phyloP scores from a whole-genome alignment of 2,113 vertebrate genomes.

The Chaetorhynchus papuensis region DNA sequence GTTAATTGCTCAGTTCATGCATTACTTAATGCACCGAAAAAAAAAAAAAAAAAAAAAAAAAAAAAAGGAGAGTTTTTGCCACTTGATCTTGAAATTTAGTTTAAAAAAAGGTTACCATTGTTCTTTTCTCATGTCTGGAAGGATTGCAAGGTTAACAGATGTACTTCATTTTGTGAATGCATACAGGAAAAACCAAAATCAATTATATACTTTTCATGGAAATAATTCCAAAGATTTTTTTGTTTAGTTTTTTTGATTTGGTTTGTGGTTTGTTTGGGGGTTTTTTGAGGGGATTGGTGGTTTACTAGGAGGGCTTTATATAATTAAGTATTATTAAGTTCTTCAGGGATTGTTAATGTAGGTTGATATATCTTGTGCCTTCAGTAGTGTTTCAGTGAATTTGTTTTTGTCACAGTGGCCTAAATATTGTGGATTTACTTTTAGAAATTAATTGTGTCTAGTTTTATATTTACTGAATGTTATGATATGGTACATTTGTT shows the following conservation, averaged over 20 bases:
- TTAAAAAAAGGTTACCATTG: accelerated
- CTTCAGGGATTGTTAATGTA: background rate
- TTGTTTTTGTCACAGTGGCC: background rate
- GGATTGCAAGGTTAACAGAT: accelerated
- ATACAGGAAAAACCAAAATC: background rate
- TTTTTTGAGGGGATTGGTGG: accelerated
- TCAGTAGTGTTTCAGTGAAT: background rate
- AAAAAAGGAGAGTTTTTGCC: background rate
- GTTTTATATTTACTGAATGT: background rate
- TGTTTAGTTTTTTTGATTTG: too few species aligned
- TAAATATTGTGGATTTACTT: background rate
- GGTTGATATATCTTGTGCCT: background rate
- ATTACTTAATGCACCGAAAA: background rate
- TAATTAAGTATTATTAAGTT: background rate
- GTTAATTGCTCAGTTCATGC: accelerated
- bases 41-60: background rate
- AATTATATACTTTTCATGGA: background rate
- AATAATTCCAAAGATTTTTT: background rate
- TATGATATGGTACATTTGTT: background rate
- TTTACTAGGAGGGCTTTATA: background rate
- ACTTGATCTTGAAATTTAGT: background rate
- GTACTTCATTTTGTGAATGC: background rate
- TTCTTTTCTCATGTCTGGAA: background rate
- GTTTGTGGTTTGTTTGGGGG: background rate
- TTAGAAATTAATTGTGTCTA: background rate